Evolutionary conservation across 2,113 vertebrate genomes (phyloP), one percentile per base, ranked within the genome.

Genomic region (Paracanthobrama guichenoti): DNA sequence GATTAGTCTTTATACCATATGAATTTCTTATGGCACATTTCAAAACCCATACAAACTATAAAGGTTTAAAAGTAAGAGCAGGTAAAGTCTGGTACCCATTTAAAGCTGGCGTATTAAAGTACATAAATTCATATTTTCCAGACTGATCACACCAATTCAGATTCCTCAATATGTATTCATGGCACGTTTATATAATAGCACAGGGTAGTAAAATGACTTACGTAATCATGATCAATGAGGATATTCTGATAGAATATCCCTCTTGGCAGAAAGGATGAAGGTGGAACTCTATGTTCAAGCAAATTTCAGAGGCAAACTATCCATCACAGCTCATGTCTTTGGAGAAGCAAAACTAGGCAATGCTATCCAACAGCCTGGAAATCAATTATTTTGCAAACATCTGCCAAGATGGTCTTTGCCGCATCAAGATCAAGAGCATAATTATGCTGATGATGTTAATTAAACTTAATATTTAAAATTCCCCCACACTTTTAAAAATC

Each of bases 321-420:
- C 79, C 69, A 84, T 78, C 69, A 84, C 48, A 48, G 26, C 28
- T 67, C 18, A 62, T 26, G 39, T 79, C 57, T 79, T 62, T 26
- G 77, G 39, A 44, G 42, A 79, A 44, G 39, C 71, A 81, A 75
- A 18, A 64, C 10, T 55, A 81, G 60, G 67, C 50, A 28, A 55
- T 81, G 50, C 16, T 26, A 28, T 80, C 46, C 35, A 80, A 81
- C 46, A 69, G 69, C 24, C 77, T 57, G 13, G 46, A 55, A 81
- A 85, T 73, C 82, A 60, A 81, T 87, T 76, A 79, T 67, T 55
- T 26, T 26, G n/a, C 39, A 86, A 88, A 86, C 82, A 84, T 85
- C 75, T 79, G 66, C 42, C 28, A 53, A 75, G 35, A 79, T n/a
- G 79, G 82, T 78, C 80, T 64, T 75, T 84, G 50, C 62, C 69